Base-by-base conservation (phyloP, 1,140 invertebrate genomes). In the Lethrus apterus region DNA sequence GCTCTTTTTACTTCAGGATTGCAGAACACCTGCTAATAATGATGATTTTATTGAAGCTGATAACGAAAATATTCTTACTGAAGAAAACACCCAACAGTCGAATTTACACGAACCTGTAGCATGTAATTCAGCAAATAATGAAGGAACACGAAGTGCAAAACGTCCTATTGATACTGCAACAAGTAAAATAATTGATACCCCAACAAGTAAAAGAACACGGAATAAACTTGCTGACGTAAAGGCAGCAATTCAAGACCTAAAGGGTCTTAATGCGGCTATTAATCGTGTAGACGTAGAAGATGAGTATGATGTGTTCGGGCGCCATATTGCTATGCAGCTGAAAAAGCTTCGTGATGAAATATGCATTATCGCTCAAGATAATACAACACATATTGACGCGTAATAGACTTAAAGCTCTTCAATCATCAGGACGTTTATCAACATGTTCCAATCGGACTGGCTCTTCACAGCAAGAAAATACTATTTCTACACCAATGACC, bases 281-380 rank as follows among this genome's bases (percentile, higher is more conserved):
- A 3, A 42, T 9, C 2, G 11, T 42, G n/a, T 11, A 13, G 23
- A 42, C 2, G 19, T 11, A 40, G 40, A 42, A 13, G 21, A 26
- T 26, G 36, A 26, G 17, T 42, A 29, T 42, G 18, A 42, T 2
- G 23, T 42, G 17, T 42, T 42, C 23, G 40, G 23, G 17, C 21
- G 17, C 17, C 26, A 24, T 29, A 24, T 42, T 42, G 40, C 40
- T 4, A 15, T 18, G 3, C 23, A 42, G 30, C 24, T 42, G 8
- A 42, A 42, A 41, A 30, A 30, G 8, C 23, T 29, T 8, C 4
- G 7, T 2, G 2, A 29, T 3, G 21, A 38, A 3, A 14, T 20
- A 5, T 9, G 9, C 23, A 19, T 38, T 7, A 2, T 18, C 13
- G 3, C 3, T 10, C 35, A 38, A 38, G 7, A 13, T 11, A 32